Evolutionary conservation across 2,113 vertebrate species (phyloP).

Genomic region (Hemichromis elongatus): DNA sequence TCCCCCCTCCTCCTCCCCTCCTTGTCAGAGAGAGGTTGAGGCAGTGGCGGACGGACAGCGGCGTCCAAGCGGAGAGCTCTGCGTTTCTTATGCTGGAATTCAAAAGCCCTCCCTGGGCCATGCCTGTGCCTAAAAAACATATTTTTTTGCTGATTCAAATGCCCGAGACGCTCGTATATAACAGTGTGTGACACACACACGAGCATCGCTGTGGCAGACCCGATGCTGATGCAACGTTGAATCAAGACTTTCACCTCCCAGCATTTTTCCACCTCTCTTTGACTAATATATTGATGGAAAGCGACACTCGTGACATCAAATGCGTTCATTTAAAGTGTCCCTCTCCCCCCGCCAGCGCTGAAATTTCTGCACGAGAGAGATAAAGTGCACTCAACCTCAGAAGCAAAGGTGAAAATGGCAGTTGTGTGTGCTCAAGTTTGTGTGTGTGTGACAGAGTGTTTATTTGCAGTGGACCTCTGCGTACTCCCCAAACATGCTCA

Average conservation of each 20-base stretch:
- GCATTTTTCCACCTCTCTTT: neutral
- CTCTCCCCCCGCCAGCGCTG: neutral
- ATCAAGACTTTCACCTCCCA: neutral
- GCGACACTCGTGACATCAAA: neutral
- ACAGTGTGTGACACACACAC: neutral
- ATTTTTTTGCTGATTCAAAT: neutral
- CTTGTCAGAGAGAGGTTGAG: constrained; percentile 60
- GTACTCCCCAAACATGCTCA: constrained; percentile 46
- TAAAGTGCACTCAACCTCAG: constrained; percentile 18
- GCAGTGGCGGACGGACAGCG: constrained; percentile 41
- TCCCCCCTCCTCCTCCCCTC: constrained; percentile 21
- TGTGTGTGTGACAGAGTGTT: constrained; percentile 25
- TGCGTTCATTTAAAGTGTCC: neutral
- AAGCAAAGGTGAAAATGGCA: constrained; percentile 45
- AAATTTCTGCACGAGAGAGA: constrained; percentile 26
- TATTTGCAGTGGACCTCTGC: constrained; percentile 46
- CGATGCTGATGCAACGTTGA: constrained; percentile 3
- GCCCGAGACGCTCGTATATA: neutral
- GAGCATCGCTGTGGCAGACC: neutral
- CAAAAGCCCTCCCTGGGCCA: neutral
- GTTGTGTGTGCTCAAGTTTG: neutral
- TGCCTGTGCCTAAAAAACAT: neutral
- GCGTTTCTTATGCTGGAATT: constrained; percentile 1
- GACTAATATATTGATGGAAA: neutral
- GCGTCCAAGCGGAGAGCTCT: constrained; percentile 36